A percentile compares a stretch with the other conserved stretches of the same genome.
Conservation (phyloP, 2,888 invertebrate species). For the Saturnia japonica region DNA sequence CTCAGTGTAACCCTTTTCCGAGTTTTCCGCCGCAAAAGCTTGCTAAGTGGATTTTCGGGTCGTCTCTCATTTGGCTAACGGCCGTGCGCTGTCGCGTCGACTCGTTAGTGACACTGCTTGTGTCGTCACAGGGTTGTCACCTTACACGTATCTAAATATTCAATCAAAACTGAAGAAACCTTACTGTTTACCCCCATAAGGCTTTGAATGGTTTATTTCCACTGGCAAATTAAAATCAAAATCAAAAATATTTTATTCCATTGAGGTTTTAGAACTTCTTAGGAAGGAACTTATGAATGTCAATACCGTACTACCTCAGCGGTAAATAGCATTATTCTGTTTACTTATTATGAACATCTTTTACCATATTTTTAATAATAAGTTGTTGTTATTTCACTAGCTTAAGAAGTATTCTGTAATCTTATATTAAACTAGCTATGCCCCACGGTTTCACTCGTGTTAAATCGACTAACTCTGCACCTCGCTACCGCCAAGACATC, state of each 20-base stretch:
- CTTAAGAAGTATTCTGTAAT: background rate
- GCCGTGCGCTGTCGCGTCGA: slow-evolving; percentile 64
- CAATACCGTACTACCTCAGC: too few relatives aligned
- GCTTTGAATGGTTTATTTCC: background rate
- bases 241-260: too few relatives aligned
- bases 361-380: background rate
- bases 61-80: slow-evolving; percentile 70
- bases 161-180: background rate
- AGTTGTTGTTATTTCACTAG: background rate
- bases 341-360: background rate
- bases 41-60: slow-evolving; percentile 79
- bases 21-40: slow-evolving; percentile 46
- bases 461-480: too few relatives aligned
- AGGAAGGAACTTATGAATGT: too few relatives aligned
- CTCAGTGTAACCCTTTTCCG: slow-evolving; percentile 42
- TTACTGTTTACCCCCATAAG: background rate
- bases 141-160: slow-evolving; percentile 19
- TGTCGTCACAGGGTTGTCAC: slow-evolving; percentile 41
- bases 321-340: background rate
- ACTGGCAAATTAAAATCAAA: too few relatives aligned
- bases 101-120: slow-evolving; percentile 59
- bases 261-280: too few relatives aligned
- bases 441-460: too few relatives aligned
- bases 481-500: too few relatives aligned
- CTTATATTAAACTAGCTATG: too few relatives aligned